phyloP scores from a whole-genome alignment of 2,888 invertebrate species.

The Autographa gamma region DNA sequence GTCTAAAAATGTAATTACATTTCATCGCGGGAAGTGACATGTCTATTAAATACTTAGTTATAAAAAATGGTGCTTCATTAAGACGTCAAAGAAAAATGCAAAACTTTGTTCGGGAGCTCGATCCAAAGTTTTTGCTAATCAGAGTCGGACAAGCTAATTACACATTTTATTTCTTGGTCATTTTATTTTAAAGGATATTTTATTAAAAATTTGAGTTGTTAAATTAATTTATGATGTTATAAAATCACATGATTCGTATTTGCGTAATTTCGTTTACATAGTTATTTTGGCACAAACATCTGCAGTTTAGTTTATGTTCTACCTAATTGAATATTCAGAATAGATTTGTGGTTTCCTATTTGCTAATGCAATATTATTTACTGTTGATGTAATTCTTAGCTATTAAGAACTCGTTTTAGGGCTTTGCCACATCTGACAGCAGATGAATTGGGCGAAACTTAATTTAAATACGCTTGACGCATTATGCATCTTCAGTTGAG shows the following conservation, averaged over 20 bases:
- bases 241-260: background rate
- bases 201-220: background rate
- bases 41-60: slow-evolving; percentile 10
- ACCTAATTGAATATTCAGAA: background rate
- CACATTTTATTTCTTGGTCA: slow-evolving; percentile 20
- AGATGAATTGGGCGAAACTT: too few relatives aligned
- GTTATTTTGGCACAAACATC: background rate
- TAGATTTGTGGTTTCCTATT: background rate
- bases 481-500: too few relatives aligned
- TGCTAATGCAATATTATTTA: background rate
- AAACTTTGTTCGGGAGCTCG: slow-evolving; percentile 24
- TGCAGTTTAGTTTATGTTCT: background rate
- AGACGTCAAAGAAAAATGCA: slow-evolving; percentile 25
- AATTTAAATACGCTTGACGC: too few relatives aligned
- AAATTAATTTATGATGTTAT: background rate
- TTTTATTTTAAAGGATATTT: slow-evolving; percentile 19
- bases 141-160: slow-evolving; percentile 18
- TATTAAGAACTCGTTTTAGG: too few relatives aligned
- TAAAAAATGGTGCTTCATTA: slow-evolving; percentile 36
- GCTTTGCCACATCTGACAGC: too few relatives aligned
- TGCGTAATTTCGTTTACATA: background rate
- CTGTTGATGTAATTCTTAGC: too few relatives aligned
- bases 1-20: slow-evolving; percentile 3
- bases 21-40: slow-evolving; percentile 11
- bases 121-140: slow-evolving; percentile 19